phyloP scores from a whole-genome alignment of 2,113 vertebrate genomes.

The Pristiophorus japonicus region DNA sequence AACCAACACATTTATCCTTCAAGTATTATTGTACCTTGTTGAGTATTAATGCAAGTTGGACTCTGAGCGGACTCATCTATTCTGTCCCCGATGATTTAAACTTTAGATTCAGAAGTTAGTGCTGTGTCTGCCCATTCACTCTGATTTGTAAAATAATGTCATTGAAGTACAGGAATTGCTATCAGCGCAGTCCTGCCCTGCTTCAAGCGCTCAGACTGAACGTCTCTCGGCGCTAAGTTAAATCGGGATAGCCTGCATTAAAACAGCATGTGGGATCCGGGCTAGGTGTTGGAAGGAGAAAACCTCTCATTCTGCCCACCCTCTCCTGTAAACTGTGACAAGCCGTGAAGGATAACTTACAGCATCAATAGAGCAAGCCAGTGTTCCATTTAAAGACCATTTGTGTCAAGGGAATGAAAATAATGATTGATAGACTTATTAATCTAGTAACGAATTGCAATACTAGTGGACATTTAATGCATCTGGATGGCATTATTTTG shows the following conservation, averaged over 20 bases:
- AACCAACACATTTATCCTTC: neutral
- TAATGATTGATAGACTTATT: neutral
- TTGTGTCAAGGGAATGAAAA: no score
- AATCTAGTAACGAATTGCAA: neutral
- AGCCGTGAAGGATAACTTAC: neutral
- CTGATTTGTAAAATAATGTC: neutral
- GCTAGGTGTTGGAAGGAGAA: neutral
- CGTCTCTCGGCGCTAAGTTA: neutral
- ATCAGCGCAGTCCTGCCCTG: neutral
- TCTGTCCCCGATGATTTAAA: neutral
- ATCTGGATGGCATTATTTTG: neutral
- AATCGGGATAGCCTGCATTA: neutral
- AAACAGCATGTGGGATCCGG: neutral
- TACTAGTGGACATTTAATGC: no score
- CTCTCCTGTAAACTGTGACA: neutral
- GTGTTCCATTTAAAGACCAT: neutral
- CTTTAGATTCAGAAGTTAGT: neutral
- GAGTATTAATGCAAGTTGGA: neutral
- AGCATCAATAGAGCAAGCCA: neutral
- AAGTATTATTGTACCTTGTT: neutral
- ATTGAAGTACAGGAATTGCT: neutral
- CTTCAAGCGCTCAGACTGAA: neutral
- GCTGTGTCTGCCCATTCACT: neutral
- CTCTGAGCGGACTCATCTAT: neutral
- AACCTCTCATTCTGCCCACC: neutral